These are phyloP conservation scores for Oxyura jamaicensis DNA, from an alignment of 2,113 vertebrate species.

Conservation along the genomic window DNA sequence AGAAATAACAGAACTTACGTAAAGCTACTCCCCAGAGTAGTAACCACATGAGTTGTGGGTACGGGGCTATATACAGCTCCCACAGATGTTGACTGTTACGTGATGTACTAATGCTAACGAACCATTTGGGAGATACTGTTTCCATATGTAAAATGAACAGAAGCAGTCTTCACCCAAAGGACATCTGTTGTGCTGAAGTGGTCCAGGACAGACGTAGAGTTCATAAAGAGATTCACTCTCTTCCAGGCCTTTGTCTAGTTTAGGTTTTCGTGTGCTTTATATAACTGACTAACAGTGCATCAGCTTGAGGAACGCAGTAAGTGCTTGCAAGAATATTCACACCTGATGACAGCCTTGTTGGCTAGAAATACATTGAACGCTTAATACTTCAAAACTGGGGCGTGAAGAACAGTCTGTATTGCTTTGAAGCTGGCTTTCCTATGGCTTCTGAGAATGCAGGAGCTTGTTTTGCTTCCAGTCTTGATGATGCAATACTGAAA, in stretches of 20 bases:
- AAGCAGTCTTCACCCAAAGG: neutral
- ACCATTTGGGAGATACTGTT: neutral
- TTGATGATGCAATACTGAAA: neutral
- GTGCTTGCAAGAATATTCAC: neutral
- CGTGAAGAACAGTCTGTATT: neutral
- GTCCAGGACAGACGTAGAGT: neutral
- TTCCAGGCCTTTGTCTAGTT: neutral
- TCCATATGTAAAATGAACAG: neutral
- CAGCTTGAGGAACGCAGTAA: neutral
- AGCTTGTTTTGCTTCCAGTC: neutral
- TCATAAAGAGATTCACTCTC: neutral
- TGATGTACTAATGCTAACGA: neutral
- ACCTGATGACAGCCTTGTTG: neutral
- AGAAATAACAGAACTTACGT: neutral
- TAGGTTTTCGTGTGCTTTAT: neutral
- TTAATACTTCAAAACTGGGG: neutral
- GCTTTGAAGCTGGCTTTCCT: neutral
- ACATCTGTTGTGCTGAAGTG: neutral
- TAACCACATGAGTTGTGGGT: neutral
- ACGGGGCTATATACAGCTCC: neutral
- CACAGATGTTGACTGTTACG: neutral
- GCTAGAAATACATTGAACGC: neutral
- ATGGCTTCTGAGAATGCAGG: neutral
- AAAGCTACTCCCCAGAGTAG: neutral
- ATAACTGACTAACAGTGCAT: neutral